Conservation (phyloP, 2,888 invertebrate genomes). For the Agrotis exclamationis region DNA sequence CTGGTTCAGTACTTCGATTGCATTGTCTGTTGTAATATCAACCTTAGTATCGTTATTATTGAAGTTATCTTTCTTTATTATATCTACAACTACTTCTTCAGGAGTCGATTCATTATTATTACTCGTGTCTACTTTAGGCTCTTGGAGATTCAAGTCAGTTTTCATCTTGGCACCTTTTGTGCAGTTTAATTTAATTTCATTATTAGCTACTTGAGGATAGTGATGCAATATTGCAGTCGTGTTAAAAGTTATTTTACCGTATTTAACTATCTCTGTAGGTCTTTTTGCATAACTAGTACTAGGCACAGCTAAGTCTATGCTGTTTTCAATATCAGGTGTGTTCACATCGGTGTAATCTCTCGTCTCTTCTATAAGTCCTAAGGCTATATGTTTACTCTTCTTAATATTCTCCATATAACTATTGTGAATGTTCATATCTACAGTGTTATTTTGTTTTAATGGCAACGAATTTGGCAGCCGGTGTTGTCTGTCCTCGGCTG, state of each 20-base stretch:
- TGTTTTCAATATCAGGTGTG: constrained; percentile 69
- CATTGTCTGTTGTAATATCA: constrained; percentile 70
- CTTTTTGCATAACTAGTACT: constrained; percentile 81
- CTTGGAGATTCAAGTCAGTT: constrained; percentile 78
- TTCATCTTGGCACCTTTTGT: constrained; percentile 74
- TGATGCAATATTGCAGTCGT: constrained; percentile 88
- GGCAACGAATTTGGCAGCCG: constrained; percentile 87
- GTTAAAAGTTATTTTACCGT: constrained; percentile 87
- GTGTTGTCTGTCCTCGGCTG: constrained; percentile 83
- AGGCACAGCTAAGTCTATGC: constrained; percentile 78
- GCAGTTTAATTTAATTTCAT: constrained; percentile 60
- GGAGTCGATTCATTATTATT: constrained; percentile 76
- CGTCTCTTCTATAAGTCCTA: constrained; percentile 85
- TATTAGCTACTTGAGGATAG: constrained; percentile 84
- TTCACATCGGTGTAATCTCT: constrained; percentile 80
- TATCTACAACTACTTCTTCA: constrained; percentile 49
- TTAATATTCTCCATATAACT: constrained; percentile 86
- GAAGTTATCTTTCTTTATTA: constrained; percentile 73
- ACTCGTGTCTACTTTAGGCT: constrained; percentile 72
- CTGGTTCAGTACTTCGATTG: constrained; percentile 75
- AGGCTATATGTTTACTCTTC: constrained; percentile 82
- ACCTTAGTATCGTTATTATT: constrained; percentile 81
- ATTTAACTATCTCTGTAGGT: constrained; percentile 84
- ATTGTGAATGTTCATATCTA: constrained; percentile 88
- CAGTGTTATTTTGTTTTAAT: constrained; percentile 86